These are phyloP conservation scores for Probaryconus sp. DNA, from an alignment of 1,140 invertebrate species.

Conservation along the genomic window DNA sequence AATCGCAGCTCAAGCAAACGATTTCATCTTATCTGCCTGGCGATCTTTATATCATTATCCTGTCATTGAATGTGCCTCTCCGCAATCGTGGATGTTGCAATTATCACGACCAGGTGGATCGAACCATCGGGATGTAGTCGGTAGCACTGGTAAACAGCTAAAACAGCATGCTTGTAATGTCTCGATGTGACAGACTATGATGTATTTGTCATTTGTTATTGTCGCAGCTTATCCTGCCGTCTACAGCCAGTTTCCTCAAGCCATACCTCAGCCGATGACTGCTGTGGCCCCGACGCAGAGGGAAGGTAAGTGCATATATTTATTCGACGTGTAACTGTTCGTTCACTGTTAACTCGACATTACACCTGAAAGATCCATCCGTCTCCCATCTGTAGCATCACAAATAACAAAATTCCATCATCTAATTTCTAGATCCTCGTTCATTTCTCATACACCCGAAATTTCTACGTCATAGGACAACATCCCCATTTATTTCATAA, in stretches of 20 bases:
- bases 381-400: slow-evolving; percentile 2
- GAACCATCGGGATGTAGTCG: slow-evolving; percentile 51
- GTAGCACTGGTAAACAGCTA: slow-evolving; percentile 59
- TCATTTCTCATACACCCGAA: slow-evolving; percentile 7
- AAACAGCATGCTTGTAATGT: slow-evolving; percentile 66
- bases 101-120: slow-evolving; percentile 59
- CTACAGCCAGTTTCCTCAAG: slow-evolving; percentile 97
- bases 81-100: slow-evolving; percentile 46
- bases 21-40: slow-evolving; percentile 43
- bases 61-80: slow-evolving; percentile 39
- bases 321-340: slow-evolving; percentile 66
- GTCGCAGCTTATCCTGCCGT: slow-evolving; percentile 95
- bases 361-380: slow-evolving; percentile 41
- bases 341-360: slow-evolving; percentile 62
- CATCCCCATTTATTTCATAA: too few relatives aligned
- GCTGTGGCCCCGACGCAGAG: slow-evolving; percentile 93
- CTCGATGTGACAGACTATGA: slow-evolving; percentile 70
- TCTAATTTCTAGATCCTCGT: slow-evolving; percentile 7
- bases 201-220: slow-evolving; percentile 79
- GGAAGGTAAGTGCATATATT: slow-evolving; percentile 89
- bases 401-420: slow-evolving; percentile 4
- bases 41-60: slow-evolving; percentile 56
- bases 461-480: slow-evolving; percentile 12
- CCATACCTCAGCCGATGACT: slow-evolving; percentile 93
- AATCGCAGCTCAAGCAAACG: slow-evolving; percentile 42